These are phyloP conservation scores for Deroplatys truncata DNA, from an alignment of 2,888 invertebrate genomes.

Conservation along the genomic window DNA sequence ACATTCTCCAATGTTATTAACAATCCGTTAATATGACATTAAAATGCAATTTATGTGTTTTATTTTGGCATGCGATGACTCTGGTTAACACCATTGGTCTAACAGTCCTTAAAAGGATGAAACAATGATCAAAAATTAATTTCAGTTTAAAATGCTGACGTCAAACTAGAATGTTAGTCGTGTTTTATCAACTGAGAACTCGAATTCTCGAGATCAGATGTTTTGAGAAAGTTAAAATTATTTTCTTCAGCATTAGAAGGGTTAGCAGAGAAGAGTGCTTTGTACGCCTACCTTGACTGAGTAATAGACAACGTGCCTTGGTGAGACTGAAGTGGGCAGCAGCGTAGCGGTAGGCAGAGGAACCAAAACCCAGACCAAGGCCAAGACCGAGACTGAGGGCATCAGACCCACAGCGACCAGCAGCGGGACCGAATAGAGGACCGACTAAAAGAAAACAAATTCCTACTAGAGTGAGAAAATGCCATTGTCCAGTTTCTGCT, in stretches of 20 bases:
- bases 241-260: neutral
- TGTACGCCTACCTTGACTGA: slow-evolving; percentile 47
- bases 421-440: slow-evolving; percentile 38
- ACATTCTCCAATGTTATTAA: too few species aligned
- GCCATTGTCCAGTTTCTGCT: neutral
- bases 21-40: too few species aligned
- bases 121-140: too few species aligned
- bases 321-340: slow-evolving; percentile 47
- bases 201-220: neutral
- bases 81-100: too few species aligned
- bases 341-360: slow-evolving; percentile 47
- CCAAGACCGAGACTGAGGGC: slow-evolving; percentile 47
- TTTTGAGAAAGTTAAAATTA: neutral
- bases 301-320: slow-evolving; percentile 48
- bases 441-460: slow-evolving; percentile 45
- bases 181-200: neutral
- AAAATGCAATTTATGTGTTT: too few species aligned
- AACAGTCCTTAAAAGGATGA: too few species aligned
- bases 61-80: too few species aligned
- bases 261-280: neutral
- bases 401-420: slow-evolving; percentile 48
- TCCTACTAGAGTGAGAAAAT: slow-evolving; percentile 19
- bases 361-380: slow-evolving; percentile 41
- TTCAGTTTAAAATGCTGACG: too few species aligned
- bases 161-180: too few species aligned